Conservation (phyloP, 2,888 invertebrate genomes). For the Drosophila prostipennis region DNA sequence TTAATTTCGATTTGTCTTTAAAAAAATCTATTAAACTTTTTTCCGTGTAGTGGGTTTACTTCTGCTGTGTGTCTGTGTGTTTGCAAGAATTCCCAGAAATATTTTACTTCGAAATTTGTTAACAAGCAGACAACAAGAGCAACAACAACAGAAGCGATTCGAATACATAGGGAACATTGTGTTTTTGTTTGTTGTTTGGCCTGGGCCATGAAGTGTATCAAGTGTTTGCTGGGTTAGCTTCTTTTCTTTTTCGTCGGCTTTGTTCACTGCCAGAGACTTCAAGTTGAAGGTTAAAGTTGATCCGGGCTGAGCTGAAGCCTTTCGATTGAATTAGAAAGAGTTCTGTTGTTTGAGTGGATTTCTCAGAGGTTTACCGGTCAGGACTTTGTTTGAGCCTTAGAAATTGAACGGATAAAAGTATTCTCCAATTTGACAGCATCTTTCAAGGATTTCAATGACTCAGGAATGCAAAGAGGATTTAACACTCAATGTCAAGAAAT, state of each 20-base stretch:
- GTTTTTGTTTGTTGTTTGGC: slow-evolving; percentile 28
- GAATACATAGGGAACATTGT: slow-evolving; percentile 35
- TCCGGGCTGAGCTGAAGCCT: slow-evolving; percentile 24
- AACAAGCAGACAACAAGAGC: slow-evolving; percentile 58
- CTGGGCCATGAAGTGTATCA: slow-evolving; percentile 65
- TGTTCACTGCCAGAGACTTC: slow-evolving; percentile 49
- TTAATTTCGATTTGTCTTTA: not conserved
- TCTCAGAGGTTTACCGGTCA: slow-evolving; percentile 21
- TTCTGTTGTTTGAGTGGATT: slow-evolving; percentile 29
- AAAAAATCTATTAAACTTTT: not conserved
- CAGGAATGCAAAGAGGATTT: not conserved
- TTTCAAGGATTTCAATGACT: not conserved
- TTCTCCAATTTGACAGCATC: slow-evolving; percentile 18
- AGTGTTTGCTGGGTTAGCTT: slow-evolving; percentile 59
- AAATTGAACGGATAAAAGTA: slow-evolving; percentile 10
- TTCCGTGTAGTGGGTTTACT: slow-evolving; percentile 10
- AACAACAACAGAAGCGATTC: slow-evolving; percentile 21
- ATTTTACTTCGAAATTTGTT: slow-evolving; percentile 76
- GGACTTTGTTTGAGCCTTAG: slow-evolving; percentile 10
- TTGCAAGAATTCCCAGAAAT: slow-evolving; percentile 66
- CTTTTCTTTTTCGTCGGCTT: slow-evolving; percentile 17
- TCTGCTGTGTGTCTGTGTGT: slow-evolving; percentile 37
- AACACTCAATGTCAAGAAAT: not conserved
- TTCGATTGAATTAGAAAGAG: slow-evolving; percentile 46
- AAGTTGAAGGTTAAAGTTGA: slow-evolving; percentile 77